A percentile compares a stretch with the other conserved stretches of the same genome.
These are phyloP conservation scores for Amblyraja radiata DNA, from an alignment of 2,797 vertebrate species.

Conservation along the genomic window DNA sequence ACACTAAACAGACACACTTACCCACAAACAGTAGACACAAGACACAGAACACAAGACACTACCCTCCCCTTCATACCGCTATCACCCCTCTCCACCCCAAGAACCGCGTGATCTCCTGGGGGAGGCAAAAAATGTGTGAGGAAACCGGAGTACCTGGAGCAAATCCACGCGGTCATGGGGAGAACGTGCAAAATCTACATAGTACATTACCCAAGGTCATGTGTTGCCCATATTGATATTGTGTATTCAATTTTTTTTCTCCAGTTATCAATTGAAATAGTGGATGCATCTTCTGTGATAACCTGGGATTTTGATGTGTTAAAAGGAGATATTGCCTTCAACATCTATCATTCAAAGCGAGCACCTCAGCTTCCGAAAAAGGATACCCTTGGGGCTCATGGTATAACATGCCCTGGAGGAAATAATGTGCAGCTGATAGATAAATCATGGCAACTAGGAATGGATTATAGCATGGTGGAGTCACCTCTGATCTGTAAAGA, in stretches of 20 bases:
- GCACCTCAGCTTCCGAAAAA: slow-evolving; percentile 83
- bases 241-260: neutral
- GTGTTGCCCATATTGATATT: neutral
- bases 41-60: too few relatives aligned
- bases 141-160: too few relatives aligned
- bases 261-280: slow-evolving; percentile 85
- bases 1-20: too few relatives aligned
- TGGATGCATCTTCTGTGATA: slow-evolving; percentile 90
- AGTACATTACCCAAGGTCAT: too few relatives aligned
- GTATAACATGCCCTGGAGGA: slow-evolving; percentile 77
- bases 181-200: too few relatives aligned
- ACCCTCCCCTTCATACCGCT: too few relatives aligned
- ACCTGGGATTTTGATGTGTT: slow-evolving; percentile 98
- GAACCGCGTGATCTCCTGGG: too few relatives aligned
- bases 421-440: slow-evolving; percentile 95
- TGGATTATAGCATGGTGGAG: slow-evolving; percentile 96
- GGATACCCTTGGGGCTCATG: slow-evolving; percentile 77
- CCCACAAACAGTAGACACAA: too few relatives aligned
- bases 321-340: slow-evolving; percentile 92
- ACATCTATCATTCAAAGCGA: slow-evolving; percentile 93
- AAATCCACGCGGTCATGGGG: too few relatives aligned
- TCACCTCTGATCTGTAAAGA: slow-evolving; percentile 87
- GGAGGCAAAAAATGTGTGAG: too few relatives aligned
- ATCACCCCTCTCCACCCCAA: too few relatives aligned
- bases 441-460: slow-evolving; percentile 81